Evolutionary conservation across 2,888 invertebrate species (phyloP).

Genomic region (Vesta saturnalis): DNA sequence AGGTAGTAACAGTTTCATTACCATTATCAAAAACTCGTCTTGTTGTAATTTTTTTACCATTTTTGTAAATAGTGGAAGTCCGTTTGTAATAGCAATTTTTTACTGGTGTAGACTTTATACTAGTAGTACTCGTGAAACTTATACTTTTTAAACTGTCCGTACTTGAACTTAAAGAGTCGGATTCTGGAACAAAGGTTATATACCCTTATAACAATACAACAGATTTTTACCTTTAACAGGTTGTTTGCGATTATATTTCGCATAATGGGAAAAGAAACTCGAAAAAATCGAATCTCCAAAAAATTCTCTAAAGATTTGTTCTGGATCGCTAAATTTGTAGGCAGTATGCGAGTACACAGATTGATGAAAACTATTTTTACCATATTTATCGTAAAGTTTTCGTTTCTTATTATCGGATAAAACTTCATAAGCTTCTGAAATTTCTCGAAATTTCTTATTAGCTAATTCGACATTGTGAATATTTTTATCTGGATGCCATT

Average conservation of each 20-base stretch:
- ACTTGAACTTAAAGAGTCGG: background rate
- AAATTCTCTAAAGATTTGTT: background rate
- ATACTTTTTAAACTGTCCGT: background rate
- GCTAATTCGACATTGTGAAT: slow-evolving; percentile 96
- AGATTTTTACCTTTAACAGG: background rate
- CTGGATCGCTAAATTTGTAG: background rate
- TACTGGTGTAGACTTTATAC: too few relatives aligned
- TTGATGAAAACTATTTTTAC: slow-evolving; percentile 87
- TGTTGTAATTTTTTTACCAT: background rate
- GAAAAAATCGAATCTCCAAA: background rate
- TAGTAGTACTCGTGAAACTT: background rate
- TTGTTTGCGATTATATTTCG: background rate
- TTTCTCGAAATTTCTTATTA: slow-evolving; percentile 95
- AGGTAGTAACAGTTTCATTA: background rate
- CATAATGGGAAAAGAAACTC: background rate
- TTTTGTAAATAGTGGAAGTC: background rate
- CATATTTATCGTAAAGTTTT: slow-evolving; percentile 92
- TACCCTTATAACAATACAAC: background rate
- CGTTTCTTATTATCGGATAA: slow-evolving; percentile 97
- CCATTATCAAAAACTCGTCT: background rate
- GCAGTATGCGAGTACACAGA: too few relatives aligned
- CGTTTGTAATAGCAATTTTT: background rate
- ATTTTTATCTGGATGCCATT: slow-evolving; percentile 99
- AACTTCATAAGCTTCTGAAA: slow-evolving; percentile 99
- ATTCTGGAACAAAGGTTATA: background rate